Percentiles rank a stretch among this genome's conserved stretches.
Conservation (phyloP, 1,140 invertebrate species). For the Aphelenchoides fujianensis region DNA sequence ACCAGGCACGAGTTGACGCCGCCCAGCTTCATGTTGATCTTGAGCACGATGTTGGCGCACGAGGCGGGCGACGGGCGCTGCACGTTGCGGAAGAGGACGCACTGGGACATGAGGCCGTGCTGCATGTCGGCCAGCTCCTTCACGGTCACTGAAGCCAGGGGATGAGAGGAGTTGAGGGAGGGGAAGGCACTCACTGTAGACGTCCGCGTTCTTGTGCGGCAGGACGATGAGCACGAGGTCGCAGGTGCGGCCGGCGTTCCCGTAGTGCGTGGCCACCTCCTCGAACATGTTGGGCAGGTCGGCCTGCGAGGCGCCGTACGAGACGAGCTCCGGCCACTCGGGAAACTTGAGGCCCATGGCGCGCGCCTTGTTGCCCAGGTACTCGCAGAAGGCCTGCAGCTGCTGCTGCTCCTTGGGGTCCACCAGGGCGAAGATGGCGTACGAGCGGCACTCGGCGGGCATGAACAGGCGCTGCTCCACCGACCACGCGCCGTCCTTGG, state of each 20-base stretch:
- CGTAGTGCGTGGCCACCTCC: constrained; percentile 38
- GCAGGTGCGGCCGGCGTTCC: constrained; percentile 29
- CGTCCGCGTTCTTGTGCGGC: constrained; percentile 44
- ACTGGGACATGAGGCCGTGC: constrained; percentile 77
- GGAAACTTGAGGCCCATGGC: constrained; percentile 47
- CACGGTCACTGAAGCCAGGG: constrained; percentile 64
- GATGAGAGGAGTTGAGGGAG: not conserved
- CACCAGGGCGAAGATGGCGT: constrained; percentile 45
- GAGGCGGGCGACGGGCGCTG: constrained; percentile 64
- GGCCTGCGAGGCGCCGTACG: constrained; percentile 38
- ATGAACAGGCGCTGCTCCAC: constrained; percentile 49
- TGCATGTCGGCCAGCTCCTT: constrained; percentile 75
- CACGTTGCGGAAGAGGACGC: constrained; percentile 70
- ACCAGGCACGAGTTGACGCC: constrained; percentile 74
- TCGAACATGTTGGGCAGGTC: constrained; percentile 41
- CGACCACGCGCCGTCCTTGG: constrained; percentile 50
- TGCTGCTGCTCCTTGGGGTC: constrained; percentile 38
- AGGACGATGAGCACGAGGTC: constrained; percentile 52
- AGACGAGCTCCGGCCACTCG: constrained; percentile 49
- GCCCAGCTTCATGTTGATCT: constrained; percentile 81
- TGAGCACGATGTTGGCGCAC: constrained; percentile 75
- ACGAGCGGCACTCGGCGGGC: constrained; percentile 41
- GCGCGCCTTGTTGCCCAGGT: constrained; percentile 34
- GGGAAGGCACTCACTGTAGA: constrained; percentile 45
- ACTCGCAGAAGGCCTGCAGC: constrained; percentile 46